These are phyloP conservation scores for Dioctria linearis DNA, from an alignment of 2,888 invertebrate genomes.

Conservation along the genomic window DNA sequence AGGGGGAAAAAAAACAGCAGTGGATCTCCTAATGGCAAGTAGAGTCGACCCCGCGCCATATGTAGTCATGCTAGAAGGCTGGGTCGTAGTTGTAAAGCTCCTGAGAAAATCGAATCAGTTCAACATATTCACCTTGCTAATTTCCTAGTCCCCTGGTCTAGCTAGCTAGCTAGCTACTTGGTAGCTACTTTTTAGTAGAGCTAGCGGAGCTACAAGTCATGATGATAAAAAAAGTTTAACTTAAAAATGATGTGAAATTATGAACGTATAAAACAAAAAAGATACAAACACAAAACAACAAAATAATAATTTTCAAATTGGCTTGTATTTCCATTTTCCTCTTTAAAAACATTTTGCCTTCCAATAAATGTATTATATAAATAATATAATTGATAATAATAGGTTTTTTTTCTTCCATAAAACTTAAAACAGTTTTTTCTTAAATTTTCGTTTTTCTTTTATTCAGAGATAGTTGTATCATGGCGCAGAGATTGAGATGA, in stretches of 20 bases:
- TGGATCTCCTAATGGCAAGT: no score
- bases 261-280: not conserved
- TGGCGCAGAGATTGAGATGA: not conserved
- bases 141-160: no score
- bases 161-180: not conserved
- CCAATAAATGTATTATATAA: conserved; percentile 13
- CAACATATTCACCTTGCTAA: no score
- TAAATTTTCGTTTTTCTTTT: conserved; percentile 11
- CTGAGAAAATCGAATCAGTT: no score
- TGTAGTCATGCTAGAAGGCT: no score
- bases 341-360: conserved; percentile 43
- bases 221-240: not conserved
- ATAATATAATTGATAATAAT: conserved; percentile 10
- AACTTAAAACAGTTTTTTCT: conserved; percentile 52
- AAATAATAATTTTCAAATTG: conserved; percentile 24
- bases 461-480: conserved; percentile 38
- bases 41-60: no score
- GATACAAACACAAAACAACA: conserved; percentile 1
- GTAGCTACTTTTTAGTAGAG: not conserved
- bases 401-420: conserved; percentile 30
- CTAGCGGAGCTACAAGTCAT: not conserved
- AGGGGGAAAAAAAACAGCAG: no score
- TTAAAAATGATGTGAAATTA: not conserved
- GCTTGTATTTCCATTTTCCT: conserved; percentile 48
- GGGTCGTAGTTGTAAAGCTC: no score